Conservation (phyloP, 2,888 invertebrate species). For the Asteroscopus sphinx region DNA sequence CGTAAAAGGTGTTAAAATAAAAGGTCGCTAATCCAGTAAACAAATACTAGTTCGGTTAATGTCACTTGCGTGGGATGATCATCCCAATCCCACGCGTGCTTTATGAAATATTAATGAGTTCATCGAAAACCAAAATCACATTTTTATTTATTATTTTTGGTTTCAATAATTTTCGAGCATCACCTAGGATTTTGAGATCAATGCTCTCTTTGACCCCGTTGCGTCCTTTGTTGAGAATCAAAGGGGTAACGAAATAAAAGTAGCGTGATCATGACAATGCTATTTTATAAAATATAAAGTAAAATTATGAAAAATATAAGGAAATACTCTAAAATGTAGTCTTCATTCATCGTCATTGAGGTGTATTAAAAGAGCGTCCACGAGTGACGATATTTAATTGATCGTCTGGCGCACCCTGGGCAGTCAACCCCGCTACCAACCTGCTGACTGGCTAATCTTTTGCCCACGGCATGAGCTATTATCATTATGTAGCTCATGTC, state of each 20-base stretch:
- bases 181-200: constrained; percentile 5
- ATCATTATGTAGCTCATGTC: too few relatives aligned
- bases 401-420: too few relatives aligned
- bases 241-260: too few relatives aligned
- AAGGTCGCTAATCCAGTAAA: background rate
- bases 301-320: constrained; percentile 1
- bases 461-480: too few relatives aligned
- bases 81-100: background rate
- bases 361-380: too few relatives aligned
- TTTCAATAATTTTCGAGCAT: background rate
- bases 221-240: too few relatives aligned
- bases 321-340: constrained; percentile 17
- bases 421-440: too few relatives aligned
- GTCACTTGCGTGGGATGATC: constrained; percentile 2
- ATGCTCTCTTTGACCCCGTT: background rate
- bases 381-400: too few relatives aligned
- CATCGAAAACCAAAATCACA: background rate
- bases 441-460: too few relatives aligned
- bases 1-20: constrained; percentile 1
- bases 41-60: background rate
- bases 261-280: too few relatives aligned
- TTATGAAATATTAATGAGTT: background rate
- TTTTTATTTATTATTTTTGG: background rate
- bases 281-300: too few relatives aligned
- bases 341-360: constrained; percentile 29